Evolutionary conservation across 2,797 vertebrate genomes (phyloP).

Genomic region (Parauchenoglanis ngamensis): DNA sequence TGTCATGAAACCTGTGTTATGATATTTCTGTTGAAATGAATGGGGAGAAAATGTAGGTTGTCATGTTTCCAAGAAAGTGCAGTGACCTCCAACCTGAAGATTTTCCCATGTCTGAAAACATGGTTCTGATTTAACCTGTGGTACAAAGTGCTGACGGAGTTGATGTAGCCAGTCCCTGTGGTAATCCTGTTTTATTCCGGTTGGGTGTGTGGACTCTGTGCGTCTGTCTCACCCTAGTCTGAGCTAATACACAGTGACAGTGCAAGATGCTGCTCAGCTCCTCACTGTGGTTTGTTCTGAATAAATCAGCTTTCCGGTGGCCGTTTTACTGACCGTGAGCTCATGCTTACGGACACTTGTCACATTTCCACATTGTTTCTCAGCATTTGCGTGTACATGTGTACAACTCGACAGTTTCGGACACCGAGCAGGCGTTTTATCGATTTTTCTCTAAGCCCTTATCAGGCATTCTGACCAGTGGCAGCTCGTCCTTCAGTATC

Average conservation of each 20-base stretch:
- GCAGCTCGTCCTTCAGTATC: conserved; percentile 13
- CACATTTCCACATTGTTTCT: conserved; percentile 29
- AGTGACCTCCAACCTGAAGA: neutral
- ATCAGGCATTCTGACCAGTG: conserved; percentile 45
- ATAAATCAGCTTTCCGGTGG: conserved; percentile 41
- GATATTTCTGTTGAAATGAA: neutral
- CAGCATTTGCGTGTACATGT: neutral
- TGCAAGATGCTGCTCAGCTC: conserved; percentile 65
- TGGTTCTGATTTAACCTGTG: neutral
- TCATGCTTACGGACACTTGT: neutral
- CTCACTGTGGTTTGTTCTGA: conserved; percentile 66
- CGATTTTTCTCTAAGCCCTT: conserved; percentile 64
- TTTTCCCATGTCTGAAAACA: neutral
- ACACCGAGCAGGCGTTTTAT: conserved; percentile 69
- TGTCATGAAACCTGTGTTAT: neutral
- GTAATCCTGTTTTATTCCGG: conserved; percentile 12
- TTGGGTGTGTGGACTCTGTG: neutral
- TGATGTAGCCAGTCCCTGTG: neutral
- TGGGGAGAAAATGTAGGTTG: neutral
- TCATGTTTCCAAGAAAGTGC: neutral
- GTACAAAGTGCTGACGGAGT: conserved; percentile 7
- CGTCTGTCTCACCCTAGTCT: conserved; percentile 53
- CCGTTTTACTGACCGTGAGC: neutral
- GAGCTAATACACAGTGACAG: conserved; percentile 70
- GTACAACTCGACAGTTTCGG: conserved; percentile 49